These are phyloP conservation scores for Eupeodes luniger DNA, from an alignment of 2,888 invertebrate genomes.

Conservation along the genomic window DNA sequence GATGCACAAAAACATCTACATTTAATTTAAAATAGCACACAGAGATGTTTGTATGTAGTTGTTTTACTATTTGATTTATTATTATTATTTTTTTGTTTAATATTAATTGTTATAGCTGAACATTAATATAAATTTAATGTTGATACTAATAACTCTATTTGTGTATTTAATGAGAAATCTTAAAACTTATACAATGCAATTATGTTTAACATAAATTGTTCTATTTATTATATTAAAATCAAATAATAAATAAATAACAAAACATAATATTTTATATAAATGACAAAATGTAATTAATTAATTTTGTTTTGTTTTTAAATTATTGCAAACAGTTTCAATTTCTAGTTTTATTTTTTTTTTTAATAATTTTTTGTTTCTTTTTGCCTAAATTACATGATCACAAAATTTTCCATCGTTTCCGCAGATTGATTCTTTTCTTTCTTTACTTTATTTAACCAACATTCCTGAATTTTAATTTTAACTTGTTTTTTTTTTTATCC, in stretches of 20 bases:
- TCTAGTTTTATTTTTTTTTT: constrained; percentile 33
- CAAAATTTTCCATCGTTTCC: constrained; percentile 75
- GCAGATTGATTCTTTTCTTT: constrained; percentile 60
- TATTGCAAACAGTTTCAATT: constrained; percentile 66
- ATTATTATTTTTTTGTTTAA: constrained; percentile 57
- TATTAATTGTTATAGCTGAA: constrained; percentile 68
- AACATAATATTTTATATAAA: constrained; percentile 29
- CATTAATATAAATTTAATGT: constrained; percentile 76
- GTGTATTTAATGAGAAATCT: constrained; percentile 76
- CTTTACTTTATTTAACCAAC: constrained; percentile 56
- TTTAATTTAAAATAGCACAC: constrained; percentile 81
- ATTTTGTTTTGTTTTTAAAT: constrained; percentile 41
- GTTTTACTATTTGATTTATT: constrained; percentile 75
- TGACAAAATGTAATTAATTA: constrained; percentile 29
- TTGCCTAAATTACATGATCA: constrained; percentile 76
- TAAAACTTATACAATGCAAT: constrained; percentile 63
- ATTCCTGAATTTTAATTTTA: constrained; percentile 70
- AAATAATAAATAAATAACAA: constrained; percentile 53
- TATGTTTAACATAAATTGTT: constrained; percentile 74
- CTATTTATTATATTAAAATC: constrained; percentile 55
- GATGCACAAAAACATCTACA: constrained; percentile 77
- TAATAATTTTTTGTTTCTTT: constrained; percentile 51
- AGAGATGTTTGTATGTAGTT: constrained; percentile 79
- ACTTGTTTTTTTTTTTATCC: constrained; percentile 54
- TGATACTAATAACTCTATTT: constrained; percentile 76